A percentile compares a stretch with the other conserved stretches of the same genome.
Conservation (phyloP, 2,888 invertebrate genomes). For the Matsumyia berberina region DNA sequence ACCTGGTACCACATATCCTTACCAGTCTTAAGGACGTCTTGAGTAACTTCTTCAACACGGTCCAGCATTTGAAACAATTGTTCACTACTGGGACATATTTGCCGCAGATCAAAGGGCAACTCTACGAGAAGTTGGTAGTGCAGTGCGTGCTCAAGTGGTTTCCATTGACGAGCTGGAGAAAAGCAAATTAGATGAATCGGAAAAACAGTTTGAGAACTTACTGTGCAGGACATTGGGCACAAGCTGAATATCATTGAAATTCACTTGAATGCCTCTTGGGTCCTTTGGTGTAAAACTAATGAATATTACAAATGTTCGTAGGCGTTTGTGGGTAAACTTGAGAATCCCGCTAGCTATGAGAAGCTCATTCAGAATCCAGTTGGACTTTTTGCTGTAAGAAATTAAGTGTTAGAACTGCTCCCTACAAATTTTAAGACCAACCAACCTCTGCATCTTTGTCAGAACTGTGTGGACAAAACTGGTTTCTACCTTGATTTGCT, state of each 20-base stretch:
- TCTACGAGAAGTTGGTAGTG: conserved; percentile 66
- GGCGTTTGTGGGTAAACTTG: conserved; percentile 43
- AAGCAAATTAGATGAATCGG: background rate
- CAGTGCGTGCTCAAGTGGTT: conserved; percentile 52
- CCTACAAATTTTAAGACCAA: background rate
- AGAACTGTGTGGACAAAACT: conserved; percentile 34
- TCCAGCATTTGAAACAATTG: conserved; percentile 50
- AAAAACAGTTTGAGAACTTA: conserved; percentile 17
- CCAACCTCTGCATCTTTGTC: conserved; percentile 46
- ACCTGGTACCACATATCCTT: conserved; percentile 46
- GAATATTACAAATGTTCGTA: conserved; percentile 65
- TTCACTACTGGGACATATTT: conserved; percentile 54
- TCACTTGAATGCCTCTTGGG: conserved; percentile 47
- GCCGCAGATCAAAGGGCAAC: conserved; percentile 62
- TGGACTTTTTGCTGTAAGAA: conserved; percentile 28
- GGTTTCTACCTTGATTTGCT: conserved; percentile 19
- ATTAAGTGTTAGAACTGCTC: background rate
- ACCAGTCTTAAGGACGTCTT: conserved; percentile 51
- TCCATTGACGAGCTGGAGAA: conserved; percentile 43
- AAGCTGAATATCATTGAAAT: conserved; percentile 52
- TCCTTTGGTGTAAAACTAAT: conserved; percentile 57
- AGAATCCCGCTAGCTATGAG: conserved; percentile 42
- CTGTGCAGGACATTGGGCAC: conserved; percentile 35
- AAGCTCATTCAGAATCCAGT: conserved; percentile 57
- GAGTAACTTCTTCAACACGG: conserved; percentile 49